Conservation (phyloP, 2,888 invertebrate species). For the Trilocha varians region DNA sequence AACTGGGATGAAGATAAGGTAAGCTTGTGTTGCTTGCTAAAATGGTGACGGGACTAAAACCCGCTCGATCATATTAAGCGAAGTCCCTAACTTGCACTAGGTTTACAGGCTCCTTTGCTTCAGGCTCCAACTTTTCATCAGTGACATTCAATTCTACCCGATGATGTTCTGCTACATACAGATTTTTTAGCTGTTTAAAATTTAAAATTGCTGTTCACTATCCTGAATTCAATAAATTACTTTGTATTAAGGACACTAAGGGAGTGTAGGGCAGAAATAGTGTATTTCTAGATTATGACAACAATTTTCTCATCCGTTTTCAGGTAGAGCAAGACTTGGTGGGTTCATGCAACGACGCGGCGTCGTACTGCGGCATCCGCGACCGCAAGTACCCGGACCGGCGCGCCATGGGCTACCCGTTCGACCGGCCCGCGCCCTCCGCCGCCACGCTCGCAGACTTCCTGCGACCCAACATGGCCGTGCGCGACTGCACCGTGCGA, state of each 20-base stretch:
- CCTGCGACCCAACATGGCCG: constrained; percentile 83
- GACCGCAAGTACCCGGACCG: constrained; percentile 79
- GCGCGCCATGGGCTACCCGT: constrained; percentile 82
- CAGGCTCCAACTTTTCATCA: too few species aligned
- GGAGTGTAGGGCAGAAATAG: constrained; percentile 68
- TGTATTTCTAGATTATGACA: too few species aligned
- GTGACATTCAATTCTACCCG: constrained; percentile 67
- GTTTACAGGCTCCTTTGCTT: too few species aligned
- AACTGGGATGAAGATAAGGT: constrained; percentile 80
- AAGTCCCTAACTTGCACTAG: too few species aligned
- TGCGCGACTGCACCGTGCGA: constrained; percentile 70
- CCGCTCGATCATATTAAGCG: too few species aligned
- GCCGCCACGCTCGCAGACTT: constrained; percentile 77
- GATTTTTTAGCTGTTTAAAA: too few species aligned
- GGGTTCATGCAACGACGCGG: constrained; percentile 75
- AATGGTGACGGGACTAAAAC: too few species aligned
- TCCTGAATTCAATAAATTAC: too few species aligned
- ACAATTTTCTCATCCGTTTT: too few species aligned
- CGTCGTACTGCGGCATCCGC: constrained; percentile 80
- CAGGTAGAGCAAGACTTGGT: constrained; percentile 69
- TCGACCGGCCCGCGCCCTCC: constrained; percentile 79
- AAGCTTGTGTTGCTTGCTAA: constrained; percentile 20
- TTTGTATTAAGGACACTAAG: constrained; percentile 85
- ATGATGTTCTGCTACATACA: constrained; percentile 73
- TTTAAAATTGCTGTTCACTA: too few species aligned